phyloP scores from a whole-genome alignment of 2,113 vertebrate genomes.

The Diadophis punctatus region DNA sequence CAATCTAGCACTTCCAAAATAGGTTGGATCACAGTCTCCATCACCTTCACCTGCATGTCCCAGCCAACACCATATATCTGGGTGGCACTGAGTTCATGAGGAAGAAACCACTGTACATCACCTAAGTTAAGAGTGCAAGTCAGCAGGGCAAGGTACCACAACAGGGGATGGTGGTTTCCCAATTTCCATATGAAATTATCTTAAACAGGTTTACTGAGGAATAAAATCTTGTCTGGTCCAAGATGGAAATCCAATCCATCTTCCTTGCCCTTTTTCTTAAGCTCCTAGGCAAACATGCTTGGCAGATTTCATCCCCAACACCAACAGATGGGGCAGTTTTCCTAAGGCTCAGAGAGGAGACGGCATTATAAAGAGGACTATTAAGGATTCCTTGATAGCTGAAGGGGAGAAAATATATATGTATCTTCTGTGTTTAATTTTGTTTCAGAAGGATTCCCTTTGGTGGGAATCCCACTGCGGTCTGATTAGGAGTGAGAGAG shows the following conservation, averaged over 20 bases:
- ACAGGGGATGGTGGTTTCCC: neutral
- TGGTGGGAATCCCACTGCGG: conserved; percentile 3
- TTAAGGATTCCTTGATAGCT: conserved; percentile 9
- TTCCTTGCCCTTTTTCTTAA: neutral
- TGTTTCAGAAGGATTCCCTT: conserved; percentile 14
- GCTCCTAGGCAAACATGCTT: neutral
- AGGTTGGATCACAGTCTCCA: neutral
- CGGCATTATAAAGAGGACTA: neutral
- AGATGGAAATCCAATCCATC: neutral
- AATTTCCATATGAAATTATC: neutral
- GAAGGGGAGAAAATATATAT: neutral
- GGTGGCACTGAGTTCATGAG: neutral
- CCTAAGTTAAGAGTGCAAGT: neutral
- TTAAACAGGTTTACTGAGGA: neutral
- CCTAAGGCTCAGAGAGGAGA: neutral
- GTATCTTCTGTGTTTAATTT: neutral
- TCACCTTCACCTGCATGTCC: neutral
- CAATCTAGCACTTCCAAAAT: neutral
- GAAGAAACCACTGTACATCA: neutral
- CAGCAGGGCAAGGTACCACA: neutral
- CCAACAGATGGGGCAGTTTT: neutral
- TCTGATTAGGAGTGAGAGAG: conserved; percentile 69
- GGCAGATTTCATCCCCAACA: neutral
- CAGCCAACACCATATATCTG: neutral
- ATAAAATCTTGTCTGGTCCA: too few species aligned